phyloP scores from a whole-genome alignment of 2,888 invertebrate genomes.

The Autographa pulchrina region DNA sequence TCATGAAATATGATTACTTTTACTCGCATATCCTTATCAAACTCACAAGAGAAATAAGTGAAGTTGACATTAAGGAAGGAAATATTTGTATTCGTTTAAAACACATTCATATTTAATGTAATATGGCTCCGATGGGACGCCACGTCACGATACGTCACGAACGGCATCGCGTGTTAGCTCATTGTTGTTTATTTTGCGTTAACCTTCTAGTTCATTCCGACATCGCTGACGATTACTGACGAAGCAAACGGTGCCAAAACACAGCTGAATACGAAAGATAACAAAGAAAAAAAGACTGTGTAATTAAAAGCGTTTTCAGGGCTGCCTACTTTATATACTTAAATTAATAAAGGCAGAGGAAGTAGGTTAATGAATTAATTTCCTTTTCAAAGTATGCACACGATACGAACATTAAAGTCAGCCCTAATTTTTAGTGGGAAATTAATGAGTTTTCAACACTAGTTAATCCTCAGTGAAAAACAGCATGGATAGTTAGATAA shows the following conservation, averaged over 20 bases:
- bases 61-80: constrained; percentile 15
- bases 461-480: constrained; percentile 57
- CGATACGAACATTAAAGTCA: constrained; percentile 5
- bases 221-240: constrained; percentile 35
- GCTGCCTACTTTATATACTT: constrained; percentile 6
- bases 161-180: constrained; percentile 36
- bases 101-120: constrained; percentile 48
- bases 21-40: constrained; percentile 2
- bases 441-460: constrained; percentile 56
- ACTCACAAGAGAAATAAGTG: constrained; percentile 28
- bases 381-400: constrained; percentile 39
- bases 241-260: constrained; percentile 22
- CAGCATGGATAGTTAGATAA: constrained; percentile 64
- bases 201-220: constrained; percentile 39
- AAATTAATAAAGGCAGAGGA: constrained; percentile 21
- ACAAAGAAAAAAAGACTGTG: background rate
- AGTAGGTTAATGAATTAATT: constrained; percentile 41
- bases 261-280: constrained; percentile 8
- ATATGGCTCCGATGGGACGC: constrained; percentile 16
- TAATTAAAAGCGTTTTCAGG: constrained; percentile 4
- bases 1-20: constrained; percentile 8
- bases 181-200: constrained; percentile 16
- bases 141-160: constrained; percentile 30
- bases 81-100: constrained; percentile 19
- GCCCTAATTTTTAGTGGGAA: constrained; percentile 39